phyloP scores from a whole-genome alignment of 92 coral and sea anemone species.

The Umimayanthus chanpuru region DNA sequence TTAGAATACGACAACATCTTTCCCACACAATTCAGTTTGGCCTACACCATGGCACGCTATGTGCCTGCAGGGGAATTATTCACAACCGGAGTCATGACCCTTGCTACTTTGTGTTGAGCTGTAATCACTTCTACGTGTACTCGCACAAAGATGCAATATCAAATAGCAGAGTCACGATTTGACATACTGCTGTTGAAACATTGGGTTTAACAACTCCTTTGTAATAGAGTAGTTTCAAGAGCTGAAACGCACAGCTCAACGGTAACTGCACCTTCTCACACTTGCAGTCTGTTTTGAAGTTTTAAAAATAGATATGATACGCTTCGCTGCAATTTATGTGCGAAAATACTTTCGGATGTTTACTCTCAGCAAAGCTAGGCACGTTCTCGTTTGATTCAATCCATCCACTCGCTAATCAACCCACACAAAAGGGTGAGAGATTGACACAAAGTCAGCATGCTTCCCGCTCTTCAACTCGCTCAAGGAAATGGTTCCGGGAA shows the following conservation, averaged over 20 bases:
- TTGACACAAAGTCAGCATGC: slow-evolving; percentile 5
- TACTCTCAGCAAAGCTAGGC: neutral
- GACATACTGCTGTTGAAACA: neutral
- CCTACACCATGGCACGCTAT: neutral
- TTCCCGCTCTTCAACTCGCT: neutral
- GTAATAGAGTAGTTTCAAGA: slow-evolving; percentile 15
- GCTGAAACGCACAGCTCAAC: slow-evolving; percentile 21
- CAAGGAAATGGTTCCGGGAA: slow-evolving; percentile 23
- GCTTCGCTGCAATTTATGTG: neutral
- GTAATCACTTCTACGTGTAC: slow-evolving; percentile 36
- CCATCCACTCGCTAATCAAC: neutral
- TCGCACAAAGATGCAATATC: slow-evolving; percentile 6
- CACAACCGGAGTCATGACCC: slow-evolving; percentile 30
- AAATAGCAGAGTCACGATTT: slow-evolving; percentile 42
- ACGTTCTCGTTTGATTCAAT: neutral
- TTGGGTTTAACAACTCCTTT: neutral
- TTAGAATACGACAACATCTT: neutral
- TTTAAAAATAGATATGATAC: neutral
- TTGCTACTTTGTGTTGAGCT: neutral
- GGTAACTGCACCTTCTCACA: neutral
- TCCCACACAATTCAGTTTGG: neutral
- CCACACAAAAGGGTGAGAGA: slow-evolving; percentile 18
- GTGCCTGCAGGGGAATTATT: neutral
- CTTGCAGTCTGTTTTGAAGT: neutral
- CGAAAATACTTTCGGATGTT: neutral